Evolutionary conservation across 2,888 invertebrate genomes (phyloP).

Genomic region (Hypercompe scribonia): DNA sequence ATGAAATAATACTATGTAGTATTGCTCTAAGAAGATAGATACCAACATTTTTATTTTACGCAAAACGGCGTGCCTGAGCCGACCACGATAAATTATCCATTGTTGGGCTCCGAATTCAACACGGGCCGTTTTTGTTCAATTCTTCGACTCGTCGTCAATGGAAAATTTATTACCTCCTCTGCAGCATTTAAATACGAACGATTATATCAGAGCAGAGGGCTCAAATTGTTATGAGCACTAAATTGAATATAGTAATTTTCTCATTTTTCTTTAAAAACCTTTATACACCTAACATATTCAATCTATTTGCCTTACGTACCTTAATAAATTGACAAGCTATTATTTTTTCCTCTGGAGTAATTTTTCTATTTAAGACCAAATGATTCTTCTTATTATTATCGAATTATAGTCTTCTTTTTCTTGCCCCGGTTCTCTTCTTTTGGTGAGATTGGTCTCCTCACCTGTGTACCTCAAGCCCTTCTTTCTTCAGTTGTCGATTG

Average conservation of each 20-base stretch:
- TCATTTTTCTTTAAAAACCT: slow-evolving; percentile 57
- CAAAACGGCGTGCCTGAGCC: slow-evolving; percentile 67
- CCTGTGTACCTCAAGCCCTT: no score
- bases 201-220: slow-evolving; percentile 74
- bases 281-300: background rate
- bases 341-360: background rate
- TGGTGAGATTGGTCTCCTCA: no score
- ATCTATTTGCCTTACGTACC: background rate
- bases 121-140: slow-evolving; percentile 85
- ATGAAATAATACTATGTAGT: slow-evolving; percentile 41
- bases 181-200: slow-evolving; percentile 82
- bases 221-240: slow-evolving; percentile 74
- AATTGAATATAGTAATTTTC: slow-evolving; percentile 72
- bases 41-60: slow-evolving; percentile 70
- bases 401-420: no score
- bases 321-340: background rate
- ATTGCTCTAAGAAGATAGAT: slow-evolving; percentile 57
- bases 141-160: slow-evolving; percentile 84
- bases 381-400: background rate
- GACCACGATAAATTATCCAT: slow-evolving; percentile 84
- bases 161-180: slow-evolving; percentile 82
- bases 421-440: no score
- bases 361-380: background rate
- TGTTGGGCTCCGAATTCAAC: slow-evolving; percentile 80
- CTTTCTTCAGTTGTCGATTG: no score